A percentile compares a stretch with the other conserved stretches of the same genome.
Conservation (phyloP, 2,113 vertebrate genomes). For the Antigone vipio region DNA sequence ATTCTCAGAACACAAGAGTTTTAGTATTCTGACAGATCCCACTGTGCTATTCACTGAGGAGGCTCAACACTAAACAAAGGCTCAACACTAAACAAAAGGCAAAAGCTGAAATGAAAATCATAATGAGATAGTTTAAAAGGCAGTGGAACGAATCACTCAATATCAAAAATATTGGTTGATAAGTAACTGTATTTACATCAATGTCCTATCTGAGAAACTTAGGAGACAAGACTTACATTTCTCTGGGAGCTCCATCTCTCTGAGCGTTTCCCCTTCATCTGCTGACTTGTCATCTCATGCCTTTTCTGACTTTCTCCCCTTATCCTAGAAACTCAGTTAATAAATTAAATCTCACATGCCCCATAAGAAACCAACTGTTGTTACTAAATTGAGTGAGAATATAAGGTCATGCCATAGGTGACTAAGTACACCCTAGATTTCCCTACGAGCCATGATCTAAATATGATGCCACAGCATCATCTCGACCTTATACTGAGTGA, state of each 20-base stretch:
- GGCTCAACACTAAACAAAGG: neutral
- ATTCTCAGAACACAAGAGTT: neutral
- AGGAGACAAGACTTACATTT: constrained; percentile 69
- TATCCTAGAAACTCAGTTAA: constrained; percentile 62
- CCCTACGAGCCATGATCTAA: constrained; percentile 78
- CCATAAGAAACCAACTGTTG: constrained; percentile 71
- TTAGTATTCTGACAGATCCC: neutral
- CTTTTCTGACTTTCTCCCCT: constrained; percentile 47
- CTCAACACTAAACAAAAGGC: neutral
- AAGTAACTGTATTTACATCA: neutral
- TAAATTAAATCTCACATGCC: constrained; percentile 57
- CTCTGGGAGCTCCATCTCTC: neutral
- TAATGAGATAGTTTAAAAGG: neutral
- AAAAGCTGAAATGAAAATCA: neutral
- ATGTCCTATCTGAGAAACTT: neutral
- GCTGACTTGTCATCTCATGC: neutral
- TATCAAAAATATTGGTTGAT: neutral
- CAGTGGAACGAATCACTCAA: neutral
- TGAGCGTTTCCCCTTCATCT: neutral
- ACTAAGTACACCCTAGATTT: constrained; percentile 71
- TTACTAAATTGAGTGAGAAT: constrained; percentile 74
- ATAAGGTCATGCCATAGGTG: constrained; percentile 78
- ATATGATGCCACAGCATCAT: constrained; percentile 76
- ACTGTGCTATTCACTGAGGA: neutral
- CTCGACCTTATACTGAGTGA: constrained; percentile 71